Percentiles rank a stretch among this genome's conserved stretches.
phyloP scores from a whole-genome alignment of 92 coral and sea anemone species.

The Meandrina meandrites region DNA sequence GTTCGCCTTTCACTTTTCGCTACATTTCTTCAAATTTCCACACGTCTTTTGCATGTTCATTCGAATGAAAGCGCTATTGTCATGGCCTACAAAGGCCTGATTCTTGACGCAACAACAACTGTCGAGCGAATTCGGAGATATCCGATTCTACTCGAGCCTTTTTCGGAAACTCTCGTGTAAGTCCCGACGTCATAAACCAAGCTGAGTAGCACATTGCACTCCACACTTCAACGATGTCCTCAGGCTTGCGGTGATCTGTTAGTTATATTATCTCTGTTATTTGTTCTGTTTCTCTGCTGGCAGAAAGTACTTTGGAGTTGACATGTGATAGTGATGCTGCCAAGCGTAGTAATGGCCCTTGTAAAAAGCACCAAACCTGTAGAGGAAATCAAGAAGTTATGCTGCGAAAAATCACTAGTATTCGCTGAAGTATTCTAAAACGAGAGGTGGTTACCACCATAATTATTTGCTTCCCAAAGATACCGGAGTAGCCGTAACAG shows the following conservation, averaged over 20 bases:
- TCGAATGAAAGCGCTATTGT: neutral
- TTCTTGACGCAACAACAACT: neutral
- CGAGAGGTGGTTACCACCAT: neutral
- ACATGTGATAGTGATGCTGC: conserved; percentile 95
- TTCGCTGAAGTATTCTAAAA: neutral
- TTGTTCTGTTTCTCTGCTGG: conserved; percentile 42
- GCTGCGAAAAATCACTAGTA: neutral
- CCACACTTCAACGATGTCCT: neutral
- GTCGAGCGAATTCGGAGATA: neutral
- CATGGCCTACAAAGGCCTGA: neutral
- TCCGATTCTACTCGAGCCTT: neutral
- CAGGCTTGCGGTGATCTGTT: neutral
- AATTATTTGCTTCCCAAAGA: too few relatives aligned
- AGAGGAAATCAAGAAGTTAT: neutral
- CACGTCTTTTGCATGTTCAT: neutral
- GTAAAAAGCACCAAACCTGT: conserved; percentile 82
- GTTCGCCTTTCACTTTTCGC: neutral
- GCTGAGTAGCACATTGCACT: neutral
- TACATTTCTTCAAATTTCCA: neutral
- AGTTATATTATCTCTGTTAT: neutral
- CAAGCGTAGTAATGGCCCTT: conserved; percentile 79
- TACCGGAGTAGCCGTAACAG: too few relatives aligned
- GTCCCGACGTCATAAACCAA: neutral
- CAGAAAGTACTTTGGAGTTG: conserved; percentile 93
- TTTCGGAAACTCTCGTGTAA: neutral